phyloP scores from a whole-genome alignment of 2,113 vertebrate genomes.

The Corydoras maculifer region DNA sequence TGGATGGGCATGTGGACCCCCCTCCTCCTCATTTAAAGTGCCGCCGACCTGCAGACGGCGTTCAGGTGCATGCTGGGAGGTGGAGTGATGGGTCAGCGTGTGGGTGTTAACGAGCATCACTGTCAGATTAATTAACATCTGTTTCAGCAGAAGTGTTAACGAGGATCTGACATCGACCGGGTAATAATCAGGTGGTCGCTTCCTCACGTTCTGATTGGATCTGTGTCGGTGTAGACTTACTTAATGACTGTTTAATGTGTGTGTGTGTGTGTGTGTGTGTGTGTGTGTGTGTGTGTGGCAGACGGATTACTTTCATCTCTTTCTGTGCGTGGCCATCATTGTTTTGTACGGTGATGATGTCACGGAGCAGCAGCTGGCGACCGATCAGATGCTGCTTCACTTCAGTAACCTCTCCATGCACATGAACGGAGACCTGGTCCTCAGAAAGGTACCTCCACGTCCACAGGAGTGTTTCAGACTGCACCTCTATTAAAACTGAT shows the following conservation, averaged over 20 bases:
- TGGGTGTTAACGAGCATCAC: constrained; percentile 16
- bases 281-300: constrained; percentile 43
- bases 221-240: not conserved
- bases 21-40: too few relatives aligned
- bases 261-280: constrained; percentile 1
- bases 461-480: too few relatives aligned
- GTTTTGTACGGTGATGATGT: constrained; percentile 92
- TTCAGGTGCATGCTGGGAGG: too few relatives aligned
- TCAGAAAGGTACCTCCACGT: constrained; percentile 77
- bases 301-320: constrained; percentile 98
- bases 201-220: not conserved
- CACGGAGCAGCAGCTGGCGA: constrained; percentile 85
- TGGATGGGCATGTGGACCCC: too few relatives aligned
- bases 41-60: too few relatives aligned
- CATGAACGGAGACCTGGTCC: constrained; percentile 94
- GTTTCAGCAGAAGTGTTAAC: constrained; percentile 21
- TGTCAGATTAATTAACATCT: constrained; percentile 5
- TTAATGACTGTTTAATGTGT: not conserved
- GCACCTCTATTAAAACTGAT: too few relatives aligned
- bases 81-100: not conserved
- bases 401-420: constrained; percentile 96
- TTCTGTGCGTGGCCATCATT: constrained; percentile 93
- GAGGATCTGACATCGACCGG: constrained; percentile 34
- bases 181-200: constrained; percentile 33
- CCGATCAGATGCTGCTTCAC: constrained; percentile 96